These are phyloP conservation scores for Epicampocera succincta DNA, from an alignment of 2,888 invertebrate genomes.

Conservation along the genomic window DNA sequence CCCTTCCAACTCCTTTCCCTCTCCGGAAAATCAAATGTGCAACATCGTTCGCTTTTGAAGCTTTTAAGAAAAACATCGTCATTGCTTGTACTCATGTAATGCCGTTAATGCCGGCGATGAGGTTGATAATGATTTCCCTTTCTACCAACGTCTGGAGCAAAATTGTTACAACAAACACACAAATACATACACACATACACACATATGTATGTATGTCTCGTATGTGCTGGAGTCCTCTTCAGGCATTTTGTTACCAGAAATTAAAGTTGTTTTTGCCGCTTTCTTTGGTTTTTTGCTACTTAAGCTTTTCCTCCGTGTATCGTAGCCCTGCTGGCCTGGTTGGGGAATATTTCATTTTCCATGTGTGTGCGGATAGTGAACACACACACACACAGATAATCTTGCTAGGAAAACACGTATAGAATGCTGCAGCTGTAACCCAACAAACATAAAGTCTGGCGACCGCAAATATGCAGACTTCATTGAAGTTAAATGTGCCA, in stretches of 20 bases:
- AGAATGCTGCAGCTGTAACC: slow-evolving; percentile 18
- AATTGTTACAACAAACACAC: slow-evolving; percentile 16
- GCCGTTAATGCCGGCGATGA: background rate
- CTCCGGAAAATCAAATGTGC: slow-evolving; percentile 8
- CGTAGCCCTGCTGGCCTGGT: slow-evolving; percentile 67
- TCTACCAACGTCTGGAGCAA: slow-evolving; percentile 78
- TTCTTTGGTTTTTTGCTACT: slow-evolving; percentile 21
- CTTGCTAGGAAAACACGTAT: background rate
- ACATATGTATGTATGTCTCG: background rate
- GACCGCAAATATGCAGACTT: background rate
- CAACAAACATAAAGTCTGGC: background rate
- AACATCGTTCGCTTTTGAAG: slow-evolving; percentile 24
- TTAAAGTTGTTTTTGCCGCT: slow-evolving; percentile 14
- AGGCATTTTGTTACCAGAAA: slow-evolving; percentile 27
- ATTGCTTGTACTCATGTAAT: background rate
- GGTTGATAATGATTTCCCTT: slow-evolving; percentile 77
- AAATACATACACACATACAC: slow-evolving; percentile 4
- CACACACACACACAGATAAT: background rate
- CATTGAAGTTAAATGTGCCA: no score
- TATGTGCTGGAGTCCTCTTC: slow-evolving; percentile 1
- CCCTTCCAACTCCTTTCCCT: no score
- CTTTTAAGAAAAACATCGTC: background rate
- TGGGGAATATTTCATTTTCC: slow-evolving; percentile 56
- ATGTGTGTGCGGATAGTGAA: background rate
- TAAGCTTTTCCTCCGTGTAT: slow-evolving; percentile 46